Percentiles rank a stretch among this genome's conserved stretches.
Conservation (phyloP, 2,888 invertebrate species). For the Diabrotica balteata region DNA sequence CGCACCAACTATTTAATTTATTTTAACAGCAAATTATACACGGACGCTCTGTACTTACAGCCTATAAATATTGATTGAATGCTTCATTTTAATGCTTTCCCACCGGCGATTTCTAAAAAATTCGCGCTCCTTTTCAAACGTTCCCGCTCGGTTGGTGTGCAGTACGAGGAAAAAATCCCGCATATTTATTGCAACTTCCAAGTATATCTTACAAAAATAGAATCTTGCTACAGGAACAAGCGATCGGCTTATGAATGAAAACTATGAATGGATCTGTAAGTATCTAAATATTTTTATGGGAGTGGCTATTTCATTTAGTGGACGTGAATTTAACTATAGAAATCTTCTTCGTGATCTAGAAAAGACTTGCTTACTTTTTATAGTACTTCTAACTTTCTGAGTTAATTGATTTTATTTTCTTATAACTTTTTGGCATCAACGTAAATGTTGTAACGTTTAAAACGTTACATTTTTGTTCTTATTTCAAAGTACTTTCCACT, state of each 20-base stretch:
- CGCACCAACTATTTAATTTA: too few relatives aligned
- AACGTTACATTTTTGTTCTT: too few relatives aligned
- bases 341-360: too few relatives aligned
- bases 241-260: slow-evolving; percentile 36
- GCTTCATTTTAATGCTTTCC: background rate
- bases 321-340: background rate
- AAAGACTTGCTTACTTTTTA: too few relatives aligned
- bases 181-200: slow-evolving; percentile 17
- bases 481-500: too few relatives aligned
- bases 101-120: slow-evolving; percentile 1
- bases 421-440: too few relatives aligned
- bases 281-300: slow-evolving; percentile 35
- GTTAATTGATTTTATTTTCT: background rate
- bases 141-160: background rate
- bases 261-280: slow-evolving; percentile 41
- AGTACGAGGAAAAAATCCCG: slow-evolving; percentile 10
- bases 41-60: too few relatives aligned
- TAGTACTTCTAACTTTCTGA: too few relatives aligned
- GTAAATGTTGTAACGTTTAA: too few relatives aligned
- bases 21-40: too few relatives aligned
- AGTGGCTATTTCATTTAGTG: slow-evolving; percentile 1
- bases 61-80: too few relatives aligned
- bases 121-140: background rate
- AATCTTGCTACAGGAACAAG: slow-evolving; percentile 30
- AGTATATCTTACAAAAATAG: slow-evolving; percentile 22